Percentiles rank a stretch among this genome's conserved stretches.
These are phyloP conservation scores for Sebastes diaconus DNA, from an alignment of 2,797 vertebrate genomes.

Conservation along the genomic window DNA sequence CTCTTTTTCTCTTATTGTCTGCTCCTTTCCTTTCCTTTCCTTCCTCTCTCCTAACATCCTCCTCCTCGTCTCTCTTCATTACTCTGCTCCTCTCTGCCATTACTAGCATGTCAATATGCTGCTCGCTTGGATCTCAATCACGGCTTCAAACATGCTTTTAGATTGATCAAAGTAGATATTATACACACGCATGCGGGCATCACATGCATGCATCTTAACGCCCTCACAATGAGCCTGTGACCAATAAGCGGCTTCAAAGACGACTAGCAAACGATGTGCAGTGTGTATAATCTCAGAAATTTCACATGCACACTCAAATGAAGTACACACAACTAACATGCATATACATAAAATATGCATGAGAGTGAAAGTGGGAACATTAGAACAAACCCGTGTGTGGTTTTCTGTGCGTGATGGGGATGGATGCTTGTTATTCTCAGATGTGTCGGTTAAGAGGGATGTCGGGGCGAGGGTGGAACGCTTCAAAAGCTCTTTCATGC, in stretches of 20 bases:
- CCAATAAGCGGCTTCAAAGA: constrained; percentile 69
- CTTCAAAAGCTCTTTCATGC: constrained; percentile 52
- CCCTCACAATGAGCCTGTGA: constrained; percentile 46
- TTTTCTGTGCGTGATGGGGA: constrained; percentile 10
- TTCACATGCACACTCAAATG: constrained; percentile 3
- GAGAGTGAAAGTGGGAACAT: neutral
- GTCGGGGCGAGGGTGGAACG: neutral
- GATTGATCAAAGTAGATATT: constrained; percentile 59
- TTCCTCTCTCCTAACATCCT: neutral
- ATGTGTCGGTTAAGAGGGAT: constrained; percentile 27
- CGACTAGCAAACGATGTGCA: constrained; percentile 25
- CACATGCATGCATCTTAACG: constrained; percentile 2
- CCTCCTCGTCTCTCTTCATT: neutral
- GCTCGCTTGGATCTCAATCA: constrained; percentile 15
- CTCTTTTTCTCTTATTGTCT: constrained; percentile 35
- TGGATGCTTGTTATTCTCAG: constrained; percentile 43
- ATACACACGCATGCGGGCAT: neutral
- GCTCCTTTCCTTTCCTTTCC: neutral
- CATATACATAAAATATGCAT: constrained; percentile 3
- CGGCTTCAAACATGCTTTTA: constrained; percentile 60
- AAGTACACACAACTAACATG: neutral
- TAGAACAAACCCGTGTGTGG: neutral
- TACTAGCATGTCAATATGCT: constrained; percentile 22
- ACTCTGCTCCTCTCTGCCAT: neutral
- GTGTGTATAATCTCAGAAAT: constrained; percentile 13